These are phyloP conservation scores for Clusia tigrina DNA, from an alignment of 2,888 invertebrate species.

Conservation along the genomic window DNA sequence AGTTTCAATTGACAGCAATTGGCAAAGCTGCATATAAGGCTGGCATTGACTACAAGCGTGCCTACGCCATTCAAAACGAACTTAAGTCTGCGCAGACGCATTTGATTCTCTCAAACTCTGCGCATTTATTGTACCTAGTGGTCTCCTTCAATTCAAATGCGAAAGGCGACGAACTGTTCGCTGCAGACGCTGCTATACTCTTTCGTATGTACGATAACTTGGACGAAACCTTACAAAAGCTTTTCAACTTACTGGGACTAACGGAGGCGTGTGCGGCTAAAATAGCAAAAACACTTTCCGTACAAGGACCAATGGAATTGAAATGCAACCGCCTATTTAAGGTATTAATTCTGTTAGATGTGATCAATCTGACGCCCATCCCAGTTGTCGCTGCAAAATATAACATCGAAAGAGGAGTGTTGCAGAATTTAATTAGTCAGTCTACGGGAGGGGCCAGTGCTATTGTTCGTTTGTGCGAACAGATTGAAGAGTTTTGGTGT, in stretches of 20 bases:
- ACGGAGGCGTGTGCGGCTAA: conserved; percentile 76
- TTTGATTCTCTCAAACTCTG: conserved; percentile 79
- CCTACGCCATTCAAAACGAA: conserved; percentile 78
- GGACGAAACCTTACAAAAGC: conserved; percentile 71
- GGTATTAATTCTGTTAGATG: conserved; percentile 83
- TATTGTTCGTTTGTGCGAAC: conserved; percentile 82
- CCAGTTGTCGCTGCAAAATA: conserved; percentile 77
- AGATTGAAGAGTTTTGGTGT: conserved; percentile 82
- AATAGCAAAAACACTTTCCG: conserved; percentile 73
- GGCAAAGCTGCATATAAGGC: conserved; percentile 88
- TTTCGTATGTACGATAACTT: conserved; percentile 71
- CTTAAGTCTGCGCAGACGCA: conserved; percentile 75
- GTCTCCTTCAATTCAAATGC: conserved; percentile 57
- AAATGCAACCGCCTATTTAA: conserved; percentile 80
- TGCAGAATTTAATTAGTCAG: conserved; percentile 79
- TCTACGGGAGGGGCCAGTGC: conserved; percentile 78
- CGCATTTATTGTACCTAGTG: conserved; percentile 88
- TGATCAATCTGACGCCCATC: conserved; percentile 75
- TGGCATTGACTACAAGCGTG: conserved; percentile 78
- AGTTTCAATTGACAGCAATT: conserved; percentile 71
- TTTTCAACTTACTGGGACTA: conserved; percentile 79
- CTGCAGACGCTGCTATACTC: conserved; percentile 59
- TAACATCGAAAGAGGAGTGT: conserved; percentile 76
- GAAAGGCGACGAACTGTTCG: conserved; percentile 75
- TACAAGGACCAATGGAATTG: conserved; percentile 65